Percentiles rank a stretch among this genome's conserved stretches.
These are phyloP conservation scores for Cricetomys ansorgei DNA, from an alignment of 2,113 vertebrate species.

Conservation along the genomic window DNA sequence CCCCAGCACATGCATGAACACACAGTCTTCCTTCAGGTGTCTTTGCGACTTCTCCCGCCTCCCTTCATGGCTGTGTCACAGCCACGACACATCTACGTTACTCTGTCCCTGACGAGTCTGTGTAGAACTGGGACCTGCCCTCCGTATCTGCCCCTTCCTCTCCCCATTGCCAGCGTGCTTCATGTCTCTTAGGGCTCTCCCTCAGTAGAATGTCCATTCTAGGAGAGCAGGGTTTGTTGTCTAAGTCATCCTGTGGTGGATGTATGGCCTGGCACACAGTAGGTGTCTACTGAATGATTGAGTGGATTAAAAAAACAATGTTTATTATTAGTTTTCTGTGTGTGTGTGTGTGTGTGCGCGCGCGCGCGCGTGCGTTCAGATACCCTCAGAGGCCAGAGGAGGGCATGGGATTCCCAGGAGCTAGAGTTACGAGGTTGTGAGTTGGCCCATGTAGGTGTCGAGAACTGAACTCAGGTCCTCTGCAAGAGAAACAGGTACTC, in stretches of 20 bases:
- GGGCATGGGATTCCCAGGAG: neutral
- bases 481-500: neutral
- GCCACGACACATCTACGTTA: neutral
- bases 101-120: neutral
- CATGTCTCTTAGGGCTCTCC: neutral
- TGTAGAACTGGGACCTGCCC: neutral
- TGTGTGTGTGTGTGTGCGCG: neutral
- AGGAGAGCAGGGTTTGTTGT: neutral
- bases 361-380: neutral
- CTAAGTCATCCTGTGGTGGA: neutral
- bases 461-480: neutral
- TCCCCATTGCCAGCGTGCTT: neutral
- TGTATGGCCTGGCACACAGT: neutral
- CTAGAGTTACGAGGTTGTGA: neutral
- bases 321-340: neutral
- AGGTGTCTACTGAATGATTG: neutral
- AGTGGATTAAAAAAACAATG: no score
- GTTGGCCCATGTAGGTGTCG: neutral
- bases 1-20: neutral
- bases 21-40: neutral
- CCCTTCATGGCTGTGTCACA: neutral
- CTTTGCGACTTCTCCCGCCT: accelerated
- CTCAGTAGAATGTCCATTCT: neutral
- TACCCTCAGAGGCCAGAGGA: neutral
- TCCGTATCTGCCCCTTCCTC: neutral